These are phyloP conservation scores for Erpobdella octoculata DNA, from an alignment of 2,888 invertebrate genomes.

Conservation along the genomic window DNA sequence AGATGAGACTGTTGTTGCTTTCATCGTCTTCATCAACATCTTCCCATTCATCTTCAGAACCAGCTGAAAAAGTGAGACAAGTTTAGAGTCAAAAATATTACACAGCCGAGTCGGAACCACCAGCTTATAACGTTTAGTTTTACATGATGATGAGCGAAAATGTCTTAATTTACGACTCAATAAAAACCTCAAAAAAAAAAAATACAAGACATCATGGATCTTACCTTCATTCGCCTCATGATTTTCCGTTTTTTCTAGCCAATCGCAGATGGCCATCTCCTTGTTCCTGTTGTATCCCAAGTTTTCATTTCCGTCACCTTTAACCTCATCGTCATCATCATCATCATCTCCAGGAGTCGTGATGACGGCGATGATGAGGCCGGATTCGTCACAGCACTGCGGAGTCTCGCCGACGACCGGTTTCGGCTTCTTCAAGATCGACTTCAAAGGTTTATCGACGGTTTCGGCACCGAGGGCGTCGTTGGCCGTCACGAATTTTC, in stretches of 20 bases:
- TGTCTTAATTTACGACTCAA: too few relatives aligned
- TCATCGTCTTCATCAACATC: constrained; percentile 19
- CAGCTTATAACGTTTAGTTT: too few relatives aligned
- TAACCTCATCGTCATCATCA: background rate
- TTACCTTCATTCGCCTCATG: background rate
- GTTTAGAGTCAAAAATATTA: too few relatives aligned
- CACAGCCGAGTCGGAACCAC: too few relatives aligned
- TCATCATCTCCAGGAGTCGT: constrained; percentile 26
- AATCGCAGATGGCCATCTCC: constrained; percentile 10
- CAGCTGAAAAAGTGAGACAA: background rate
- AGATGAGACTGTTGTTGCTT: background rate
- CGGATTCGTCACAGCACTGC: background rate
- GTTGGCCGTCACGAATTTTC: too few relatives aligned
- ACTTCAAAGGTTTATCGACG: constrained; percentile 11
- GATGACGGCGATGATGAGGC: constrained; percentile 19
- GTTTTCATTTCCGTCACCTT: too few relatives aligned
- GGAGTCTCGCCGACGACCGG: background rate
- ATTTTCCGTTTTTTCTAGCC: background rate
- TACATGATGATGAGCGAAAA: too few relatives aligned
- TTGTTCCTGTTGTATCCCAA: constrained; percentile 5
- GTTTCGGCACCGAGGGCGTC: background rate
- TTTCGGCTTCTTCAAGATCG: constrained; percentile 19
- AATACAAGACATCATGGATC: background rate
- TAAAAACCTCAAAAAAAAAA: background rate
- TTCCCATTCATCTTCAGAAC: constrained; percentile 25